Conservation (phyloP, 37 sponge, comb jelly and placozoan species). For the Eunapius fragilis region DNA sequence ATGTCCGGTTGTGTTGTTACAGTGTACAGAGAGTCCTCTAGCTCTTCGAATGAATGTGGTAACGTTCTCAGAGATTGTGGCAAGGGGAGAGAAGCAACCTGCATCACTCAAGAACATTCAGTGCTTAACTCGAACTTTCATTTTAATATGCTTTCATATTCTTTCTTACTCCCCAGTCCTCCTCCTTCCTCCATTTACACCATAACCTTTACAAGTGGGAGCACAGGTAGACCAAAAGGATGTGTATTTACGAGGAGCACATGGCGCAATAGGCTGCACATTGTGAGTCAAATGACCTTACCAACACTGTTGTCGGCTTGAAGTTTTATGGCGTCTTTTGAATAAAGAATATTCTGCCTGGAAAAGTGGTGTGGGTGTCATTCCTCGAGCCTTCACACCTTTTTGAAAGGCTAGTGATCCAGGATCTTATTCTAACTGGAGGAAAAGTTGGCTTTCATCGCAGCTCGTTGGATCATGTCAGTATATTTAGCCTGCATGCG, state of each 20-base stretch:
- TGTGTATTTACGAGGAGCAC: slow-evolving; percentile 54
- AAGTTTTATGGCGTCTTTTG: too few species aligned
- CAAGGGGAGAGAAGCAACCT: background rate
- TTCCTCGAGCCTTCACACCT: slow-evolving; percentile 65
- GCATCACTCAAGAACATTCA: background rate
- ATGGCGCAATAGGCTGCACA: slow-evolving; percentile 16
- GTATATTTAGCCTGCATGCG: background rate
- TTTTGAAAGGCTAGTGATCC: slow-evolving; percentile 26
- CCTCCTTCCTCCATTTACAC: slow-evolving; percentile 24
- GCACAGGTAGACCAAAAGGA: slow-evolving; percentile 64
- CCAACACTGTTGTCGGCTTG: too few species aligned
- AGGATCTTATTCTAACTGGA: slow-evolving; percentile 32
- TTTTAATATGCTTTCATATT: too few species aligned
- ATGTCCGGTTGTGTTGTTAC: background rate
- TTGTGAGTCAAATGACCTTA: too few species aligned
- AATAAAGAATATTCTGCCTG: background rate
- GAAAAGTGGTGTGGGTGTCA: slow-evolving; percentile 52
- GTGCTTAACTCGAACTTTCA: background rate
- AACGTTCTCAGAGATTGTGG: background rate
- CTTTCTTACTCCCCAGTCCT: background rate
- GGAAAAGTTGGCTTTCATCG: slow-evolving; percentile 57
- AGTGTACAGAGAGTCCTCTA: background rate
- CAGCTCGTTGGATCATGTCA: slow-evolving; percentile 65
- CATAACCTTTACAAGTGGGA: slow-evolving; percentile 65
- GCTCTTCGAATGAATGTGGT: background rate